Evolutionary conservation across 2,888 invertebrate species (phyloP).

Genomic region (Tricholauxania praeusta): DNA sequence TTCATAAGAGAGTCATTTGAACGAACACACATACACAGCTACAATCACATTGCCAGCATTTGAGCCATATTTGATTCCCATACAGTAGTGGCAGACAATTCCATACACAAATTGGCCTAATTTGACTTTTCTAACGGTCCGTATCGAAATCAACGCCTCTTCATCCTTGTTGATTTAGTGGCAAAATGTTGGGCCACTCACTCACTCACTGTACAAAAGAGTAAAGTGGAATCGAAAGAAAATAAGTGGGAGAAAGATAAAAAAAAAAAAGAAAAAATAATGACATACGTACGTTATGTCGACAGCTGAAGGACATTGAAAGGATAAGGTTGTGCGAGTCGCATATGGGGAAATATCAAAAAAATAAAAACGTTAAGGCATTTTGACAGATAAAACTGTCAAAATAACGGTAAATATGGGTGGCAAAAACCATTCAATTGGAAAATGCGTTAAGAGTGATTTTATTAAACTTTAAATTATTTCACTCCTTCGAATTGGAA

Average conservation of each 20-base stretch:
- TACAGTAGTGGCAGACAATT: constrained; percentile 16
- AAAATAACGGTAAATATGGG: constrained; percentile 35
- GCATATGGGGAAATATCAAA: neutral
- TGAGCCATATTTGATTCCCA: neutral
- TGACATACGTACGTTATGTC: constrained; percentile 5
- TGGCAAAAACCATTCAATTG: no score
- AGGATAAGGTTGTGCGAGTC: constrained; percentile 9
- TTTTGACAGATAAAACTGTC: constrained; percentile 45
- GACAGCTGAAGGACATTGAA: constrained; percentile 17
- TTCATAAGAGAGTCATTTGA: neutral
- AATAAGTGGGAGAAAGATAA: neutral
- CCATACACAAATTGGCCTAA: constrained; percentile 51
- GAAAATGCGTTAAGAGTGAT: no score
- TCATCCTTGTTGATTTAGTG: constrained; percentile 29
- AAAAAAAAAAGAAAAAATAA: constrained; percentile 2
- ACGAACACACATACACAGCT: neutral
- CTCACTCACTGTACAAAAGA: no score
- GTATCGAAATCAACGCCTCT: constrained; percentile 36
- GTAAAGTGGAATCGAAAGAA: no score
- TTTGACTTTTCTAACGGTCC: constrained; percentile 52
- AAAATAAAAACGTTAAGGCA: constrained; percentile 11
- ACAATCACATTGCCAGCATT: neutral
- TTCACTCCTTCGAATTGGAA: no score
- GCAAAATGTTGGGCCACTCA: no score
- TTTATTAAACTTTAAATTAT: no score